Evolutionary conservation across 1,140 invertebrate species (phyloP).

Genomic region (Paraescarpia echinospica): DNA sequence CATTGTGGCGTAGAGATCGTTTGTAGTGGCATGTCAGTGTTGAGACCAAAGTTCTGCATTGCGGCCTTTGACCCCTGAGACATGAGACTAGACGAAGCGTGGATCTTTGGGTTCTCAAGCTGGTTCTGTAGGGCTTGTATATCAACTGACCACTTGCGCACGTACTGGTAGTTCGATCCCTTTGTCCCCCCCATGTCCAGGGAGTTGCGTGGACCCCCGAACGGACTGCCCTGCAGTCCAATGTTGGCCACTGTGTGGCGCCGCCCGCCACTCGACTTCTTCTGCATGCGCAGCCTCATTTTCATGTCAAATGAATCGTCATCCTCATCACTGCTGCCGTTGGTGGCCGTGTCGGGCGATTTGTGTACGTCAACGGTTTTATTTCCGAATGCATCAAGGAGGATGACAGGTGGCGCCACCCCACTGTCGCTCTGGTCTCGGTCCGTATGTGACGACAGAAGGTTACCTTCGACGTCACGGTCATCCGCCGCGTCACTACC

Average conservation of each 20-base stretch:
- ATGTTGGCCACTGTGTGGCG: conserved; percentile 32
- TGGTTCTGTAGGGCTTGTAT: conserved; percentile 53
- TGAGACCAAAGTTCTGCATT: not conserved
- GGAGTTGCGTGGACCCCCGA: conserved; percentile 10
- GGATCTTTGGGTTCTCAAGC: conserved; percentile 50
- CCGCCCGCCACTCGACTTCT: conserved; percentile 16
- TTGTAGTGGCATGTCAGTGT: not conserved
- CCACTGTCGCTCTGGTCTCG: conserved; percentile 19
- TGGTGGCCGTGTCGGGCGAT: not conserved
- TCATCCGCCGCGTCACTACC: not conserved
- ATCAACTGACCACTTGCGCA: conserved; percentile 56
- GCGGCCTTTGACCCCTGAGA: not conserved
- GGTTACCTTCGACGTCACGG: not conserved
- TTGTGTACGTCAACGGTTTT: conserved; percentile 1
- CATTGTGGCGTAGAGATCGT: not conserved
- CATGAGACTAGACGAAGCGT: not conserved
- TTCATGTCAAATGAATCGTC: conserved; percentile 27
- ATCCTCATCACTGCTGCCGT: conserved; percentile 7
- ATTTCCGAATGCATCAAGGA: not conserved
- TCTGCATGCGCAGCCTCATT: conserved; percentile 23
- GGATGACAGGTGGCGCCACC: conserved; percentile 39
- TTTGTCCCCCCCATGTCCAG: conserved; percentile 16
- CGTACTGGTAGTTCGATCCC: conserved; percentile 49
- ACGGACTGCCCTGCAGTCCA: conserved; percentile 8
- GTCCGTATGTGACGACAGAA: not conserved